Evolutionary conservation across 1,140 invertebrate genomes (phyloP), one percentile per base, ranked within the genome.

Genomic region (Panagrolaimus sp.): DNA sequence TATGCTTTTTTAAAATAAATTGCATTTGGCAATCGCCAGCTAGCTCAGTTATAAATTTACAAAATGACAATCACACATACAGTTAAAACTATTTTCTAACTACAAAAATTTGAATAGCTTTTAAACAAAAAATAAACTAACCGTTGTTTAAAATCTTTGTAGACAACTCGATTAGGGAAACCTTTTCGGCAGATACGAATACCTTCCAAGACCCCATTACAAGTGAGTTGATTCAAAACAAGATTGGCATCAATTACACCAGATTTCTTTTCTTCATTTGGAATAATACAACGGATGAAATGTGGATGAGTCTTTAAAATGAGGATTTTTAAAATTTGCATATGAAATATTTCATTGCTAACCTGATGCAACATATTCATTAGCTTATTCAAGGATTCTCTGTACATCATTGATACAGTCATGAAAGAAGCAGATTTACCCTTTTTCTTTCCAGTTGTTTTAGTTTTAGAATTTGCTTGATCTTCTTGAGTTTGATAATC

Each of bases 171-270:
- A 91, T 98, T 99, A 88, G 96, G 96, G 91, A 98, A 99, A 26
- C 96, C 96, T 89, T 99, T 99, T 87, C 96, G 91, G 87, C 96
- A 99, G 88, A 99, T 99, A 94, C 96, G 94, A 88, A 99, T 99
- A 88, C 96, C 96, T 91, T 99, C 96, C 89, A 99, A 91, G 88
- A 99, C 96, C 94, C 96, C 96, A 89, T 99, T 99, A 91, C 96
- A 99, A 76, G 96, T 97, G 81, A 99, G 88, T 89, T 99, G 96
- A 87, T 99, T 86, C 28, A 87, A 92, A 91, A 99, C 96, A 87
- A 99, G 89, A 84, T 93, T 91, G 72, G 96, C 94, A 86, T 99
- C 96, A 85, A 99, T 96, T 70, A 98, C 88, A 88, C 95, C 94
- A 83, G 93, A 88, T 83, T 92, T 90, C 87, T 98, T 98, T 88